Conservation (phyloP, 2,113 vertebrate species). For the Hystrix brachyura region DNA sequence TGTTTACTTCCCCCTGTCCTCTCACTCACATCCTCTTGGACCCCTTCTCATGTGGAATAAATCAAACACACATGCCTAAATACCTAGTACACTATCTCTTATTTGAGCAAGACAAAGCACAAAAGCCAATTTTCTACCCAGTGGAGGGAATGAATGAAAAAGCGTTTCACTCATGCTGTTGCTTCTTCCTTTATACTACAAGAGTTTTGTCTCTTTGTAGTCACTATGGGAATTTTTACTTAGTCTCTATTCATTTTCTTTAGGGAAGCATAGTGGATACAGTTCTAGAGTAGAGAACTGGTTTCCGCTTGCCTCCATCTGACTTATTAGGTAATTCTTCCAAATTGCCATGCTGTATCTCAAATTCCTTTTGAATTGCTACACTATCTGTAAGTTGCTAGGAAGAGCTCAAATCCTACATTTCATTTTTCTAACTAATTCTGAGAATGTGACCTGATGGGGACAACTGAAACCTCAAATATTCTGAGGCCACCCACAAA, state of each 20-base stretch:
- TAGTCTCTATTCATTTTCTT: not conserved
- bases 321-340: not conserved
- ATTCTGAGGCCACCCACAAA: not conserved
- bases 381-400: not conserved
- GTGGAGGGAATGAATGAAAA: not conserved
- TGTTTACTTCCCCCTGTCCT: not conserved
- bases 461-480: not conserved
- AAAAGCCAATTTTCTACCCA: not conserved
- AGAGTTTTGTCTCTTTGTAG: conserved; percentile 1
- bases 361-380: not conserved
- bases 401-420: not conserved
- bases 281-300: not conserved
- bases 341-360: not conserved
- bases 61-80: not conserved
- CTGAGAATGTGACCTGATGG: not conserved
- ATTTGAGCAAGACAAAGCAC: not conserved
- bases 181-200: not conserved
- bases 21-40: not conserved
- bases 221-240: not conserved
- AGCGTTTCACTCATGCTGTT: not conserved
- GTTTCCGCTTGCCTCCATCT: not conserved
- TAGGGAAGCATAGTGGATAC: not conserved
- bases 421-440: not conserved
- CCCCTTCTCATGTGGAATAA: not conserved
- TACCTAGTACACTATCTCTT: not conserved